Evolutionary conservation across 2,888 invertebrate genomes (phyloP), one percentile per base, ranked within the genome.

Genomic region (Folsomia manolachei): DNA sequence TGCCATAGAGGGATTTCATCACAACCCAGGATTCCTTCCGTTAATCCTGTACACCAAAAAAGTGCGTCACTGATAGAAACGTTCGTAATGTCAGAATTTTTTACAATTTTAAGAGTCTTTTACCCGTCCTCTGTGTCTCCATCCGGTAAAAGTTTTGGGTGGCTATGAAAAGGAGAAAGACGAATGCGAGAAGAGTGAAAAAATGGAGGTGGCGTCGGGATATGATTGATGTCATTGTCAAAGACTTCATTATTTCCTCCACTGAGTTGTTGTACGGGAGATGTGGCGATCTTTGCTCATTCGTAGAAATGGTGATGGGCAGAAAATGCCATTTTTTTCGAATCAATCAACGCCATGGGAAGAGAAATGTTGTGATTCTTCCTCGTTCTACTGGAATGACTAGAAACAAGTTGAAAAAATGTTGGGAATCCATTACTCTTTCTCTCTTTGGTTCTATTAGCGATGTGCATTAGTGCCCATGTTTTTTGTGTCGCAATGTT

Each of bases 1-100:
- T 74, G 76, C 76, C 76, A 76, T 26, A 74, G 61, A 51, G 76
- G 74, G 66, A 74, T 64, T 71, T 76, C 71, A 24, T 71, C 74
- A 52, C 71, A 74, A 21, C 73, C 73, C 60, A 67, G 27, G 25
- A 68, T 60, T 27, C 60, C 67, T 11, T 53, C 62, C 2, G 7
- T 39, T 39, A 4, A 39, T 39, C 4, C 39, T 14, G 39, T 39
- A 39, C 39, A 39, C 39, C 14, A 14, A 39, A n/a, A n/a, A 4
- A 39, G 39, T 14, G 39, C 9, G n/a, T 4, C 60, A 60, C 19
- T 11, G 4, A 60, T 60, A 60, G n/a, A 62, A 62, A 11, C 25
- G 62, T 24, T 21, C 9, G 7, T 60, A n/a, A n/a, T n/a, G n/a
- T n/a, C n/a, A n/a, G n/a, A n/a, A n/a, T 60, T 62, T 62, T 62